phyloP scores from a whole-genome alignment of 2,888 invertebrate species.

The Leptothorax acervorum region DNA sequence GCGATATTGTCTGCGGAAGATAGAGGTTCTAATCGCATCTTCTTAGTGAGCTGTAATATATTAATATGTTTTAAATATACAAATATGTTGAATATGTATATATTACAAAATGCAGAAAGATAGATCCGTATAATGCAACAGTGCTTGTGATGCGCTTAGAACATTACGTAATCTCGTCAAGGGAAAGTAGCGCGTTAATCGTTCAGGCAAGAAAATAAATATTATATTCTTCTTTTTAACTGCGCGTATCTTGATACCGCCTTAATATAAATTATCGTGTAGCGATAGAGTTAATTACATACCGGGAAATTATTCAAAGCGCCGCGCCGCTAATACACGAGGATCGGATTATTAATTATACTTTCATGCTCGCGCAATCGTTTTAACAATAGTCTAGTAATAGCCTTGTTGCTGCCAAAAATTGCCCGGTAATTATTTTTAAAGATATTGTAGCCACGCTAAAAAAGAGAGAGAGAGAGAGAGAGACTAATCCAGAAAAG shows the following conservation, averaged over 20 bases:
- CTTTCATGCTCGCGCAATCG: conserved; percentile 15
- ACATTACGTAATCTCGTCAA: conserved; percentile 10
- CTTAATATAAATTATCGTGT: conserved; percentile 48
- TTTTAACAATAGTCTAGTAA: conserved; percentile 34
- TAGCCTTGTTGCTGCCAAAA: conserved; percentile 9
- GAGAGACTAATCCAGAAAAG: conserved; percentile 28
- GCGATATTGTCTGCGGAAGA: neutral
- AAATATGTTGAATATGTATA: neutral
- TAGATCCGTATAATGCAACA: neutral
- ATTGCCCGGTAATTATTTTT: conserved; percentile 38
- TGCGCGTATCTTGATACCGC: conserved; percentile 23
- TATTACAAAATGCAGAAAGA: neutral
- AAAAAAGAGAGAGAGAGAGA: too few species aligned
- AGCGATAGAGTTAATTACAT: conserved; percentile 43
- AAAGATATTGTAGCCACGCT: conserved; percentile 21
- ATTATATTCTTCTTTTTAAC: conserved; percentile 41
- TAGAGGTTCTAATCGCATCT: neutral
- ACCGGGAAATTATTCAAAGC: conserved; percentile 35
- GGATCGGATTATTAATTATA: conserved; percentile 54
- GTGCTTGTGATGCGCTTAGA: neutral
- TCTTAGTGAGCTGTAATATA: neutral
- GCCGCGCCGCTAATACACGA: conserved; percentile 41
- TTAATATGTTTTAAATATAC: neutral
- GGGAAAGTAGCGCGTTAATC: conserved; percentile 13
- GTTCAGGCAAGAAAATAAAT: conserved; percentile 31